Conservation (phyloP, 2,888 invertebrate species). For the Apoda limacodes region DNA sequence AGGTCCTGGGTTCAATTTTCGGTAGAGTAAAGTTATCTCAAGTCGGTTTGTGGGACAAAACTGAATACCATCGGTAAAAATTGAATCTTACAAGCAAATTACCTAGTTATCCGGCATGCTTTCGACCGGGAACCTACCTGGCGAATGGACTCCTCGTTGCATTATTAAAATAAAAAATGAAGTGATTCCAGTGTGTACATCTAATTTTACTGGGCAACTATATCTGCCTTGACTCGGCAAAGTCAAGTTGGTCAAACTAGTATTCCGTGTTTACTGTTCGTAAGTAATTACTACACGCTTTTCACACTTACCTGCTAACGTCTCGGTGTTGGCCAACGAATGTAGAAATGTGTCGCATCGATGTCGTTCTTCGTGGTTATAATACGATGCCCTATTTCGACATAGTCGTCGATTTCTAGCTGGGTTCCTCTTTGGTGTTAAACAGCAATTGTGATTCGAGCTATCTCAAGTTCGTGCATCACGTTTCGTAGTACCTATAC, state of each 20-base stretch:
- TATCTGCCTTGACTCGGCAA: conserved; percentile 5
- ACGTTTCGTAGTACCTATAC: too few species aligned
- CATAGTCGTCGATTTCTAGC: too few species aligned
- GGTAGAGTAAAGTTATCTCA: too few species aligned
- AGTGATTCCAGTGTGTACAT: not conserved
- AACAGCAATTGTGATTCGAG: conserved; percentile 21
- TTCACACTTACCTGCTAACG: conserved; percentile 58
- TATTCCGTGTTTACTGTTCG: conserved; percentile 35
- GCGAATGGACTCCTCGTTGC: not conserved
- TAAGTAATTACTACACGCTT: conserved; percentile 52
- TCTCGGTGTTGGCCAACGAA: conserved; percentile 30
- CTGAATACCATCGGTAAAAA: too few species aligned
- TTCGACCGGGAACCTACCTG: not conserved
- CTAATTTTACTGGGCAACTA: not conserved
- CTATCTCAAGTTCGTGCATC: conserved; percentile 26
- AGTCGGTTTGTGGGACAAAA: too few species aligned
- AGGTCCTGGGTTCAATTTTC: too few species aligned
- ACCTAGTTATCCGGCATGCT: too few species aligned
- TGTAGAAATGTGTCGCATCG: conserved; percentile 40
- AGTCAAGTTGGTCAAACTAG: too few species aligned
- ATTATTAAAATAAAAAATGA: not conserved
- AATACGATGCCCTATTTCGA: too few species aligned
- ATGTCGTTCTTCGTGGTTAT: conserved; percentile 18
- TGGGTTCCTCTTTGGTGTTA: conserved; percentile 24
- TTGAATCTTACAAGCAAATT: too few species aligned